Percentiles rank a stretch among this genome's conserved stretches.
Conservation (phyloP, 2,797 vertebrate species). For the Argyrosomus regius region DNA sequence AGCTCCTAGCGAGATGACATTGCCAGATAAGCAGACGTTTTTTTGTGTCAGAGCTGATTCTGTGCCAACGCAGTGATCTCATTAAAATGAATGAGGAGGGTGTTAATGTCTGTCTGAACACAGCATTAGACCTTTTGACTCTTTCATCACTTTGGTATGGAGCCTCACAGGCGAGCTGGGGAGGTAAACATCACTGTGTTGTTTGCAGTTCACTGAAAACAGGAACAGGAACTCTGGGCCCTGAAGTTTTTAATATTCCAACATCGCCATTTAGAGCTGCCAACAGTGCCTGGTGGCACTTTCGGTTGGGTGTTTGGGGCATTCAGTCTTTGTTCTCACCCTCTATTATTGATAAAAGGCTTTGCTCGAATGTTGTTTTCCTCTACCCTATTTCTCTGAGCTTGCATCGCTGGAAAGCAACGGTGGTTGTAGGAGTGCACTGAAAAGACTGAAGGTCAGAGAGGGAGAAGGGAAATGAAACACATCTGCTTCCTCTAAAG, state of each 20-base stretch:
- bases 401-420: constrained; percentile 24
- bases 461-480: neutral
- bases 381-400: constrained; percentile 18
- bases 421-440: constrained; percentile 9
- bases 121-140: constrained; percentile 16
- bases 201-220: constrained; percentile 32
- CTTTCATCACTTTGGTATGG: constrained; percentile 10
- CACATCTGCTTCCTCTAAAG: neutral
- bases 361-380: constrained; percentile 43
- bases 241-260: constrained; percentile 42
- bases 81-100: constrained; percentile 26
- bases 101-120: neutral
- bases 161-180: constrained; percentile 2
- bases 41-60: neutral
- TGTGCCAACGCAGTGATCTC: constrained; percentile 3
- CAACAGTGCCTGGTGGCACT: neutral
- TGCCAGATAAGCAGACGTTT: neutral
- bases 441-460: constrained; percentile 45
- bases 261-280: constrained; percentile 22
- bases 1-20: neutral
- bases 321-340: constrained; percentile 42
- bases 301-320: constrained; percentile 15
- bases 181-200: constrained; percentile 16
- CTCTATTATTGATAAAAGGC: constrained; percentile 66
- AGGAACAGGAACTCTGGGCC: constrained; percentile 5